A percentile compares a stretch with the other conserved stretches of the same genome.
Conservation (phyloP, 2,797 vertebrate species). For the Carcharodon carcharias region DNA sequence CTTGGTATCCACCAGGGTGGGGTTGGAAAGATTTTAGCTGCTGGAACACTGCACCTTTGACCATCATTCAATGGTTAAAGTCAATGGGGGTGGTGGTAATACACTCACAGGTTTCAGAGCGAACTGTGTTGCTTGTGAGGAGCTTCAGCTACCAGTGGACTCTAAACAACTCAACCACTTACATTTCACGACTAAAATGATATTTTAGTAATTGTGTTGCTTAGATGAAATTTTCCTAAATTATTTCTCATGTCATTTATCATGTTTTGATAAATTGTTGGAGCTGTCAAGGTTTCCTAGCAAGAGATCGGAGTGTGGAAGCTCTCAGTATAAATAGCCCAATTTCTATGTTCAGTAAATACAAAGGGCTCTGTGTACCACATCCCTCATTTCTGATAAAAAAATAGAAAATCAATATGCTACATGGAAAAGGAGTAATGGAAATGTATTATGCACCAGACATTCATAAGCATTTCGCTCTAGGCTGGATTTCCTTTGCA, state of each 20-base stretch:
- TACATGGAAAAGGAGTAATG: not conserved
- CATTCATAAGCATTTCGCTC: constrained; percentile 16
- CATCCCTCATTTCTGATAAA: constrained; percentile 18
- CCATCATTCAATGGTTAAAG: not conserved
- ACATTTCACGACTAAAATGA: not conserved
- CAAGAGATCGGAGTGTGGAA: not conserved
- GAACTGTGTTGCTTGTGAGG: not conserved
- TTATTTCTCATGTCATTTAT: not conserved
- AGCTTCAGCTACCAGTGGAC: not conserved
- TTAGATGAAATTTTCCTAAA: not conserved
- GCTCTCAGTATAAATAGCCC: not conserved
- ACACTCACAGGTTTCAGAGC: not conserved
- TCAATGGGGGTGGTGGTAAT: not conserved
- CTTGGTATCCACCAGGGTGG: not conserved
- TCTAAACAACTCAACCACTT: not conserved
- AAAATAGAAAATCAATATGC: not conserved
- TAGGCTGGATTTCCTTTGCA: constrained; percentile 15
- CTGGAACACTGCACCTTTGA: not conserved
- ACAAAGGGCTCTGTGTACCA: not conserved
- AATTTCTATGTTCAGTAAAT: not conserved
- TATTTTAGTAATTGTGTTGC: not conserved
- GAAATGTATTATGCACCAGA: not conserved
- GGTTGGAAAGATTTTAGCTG: not conserved
- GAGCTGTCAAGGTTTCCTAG: not conserved
- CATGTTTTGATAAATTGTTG: not conserved